Conservation (phyloP, 2,888 invertebrate species). For the Adela reaumurella region DNA sequence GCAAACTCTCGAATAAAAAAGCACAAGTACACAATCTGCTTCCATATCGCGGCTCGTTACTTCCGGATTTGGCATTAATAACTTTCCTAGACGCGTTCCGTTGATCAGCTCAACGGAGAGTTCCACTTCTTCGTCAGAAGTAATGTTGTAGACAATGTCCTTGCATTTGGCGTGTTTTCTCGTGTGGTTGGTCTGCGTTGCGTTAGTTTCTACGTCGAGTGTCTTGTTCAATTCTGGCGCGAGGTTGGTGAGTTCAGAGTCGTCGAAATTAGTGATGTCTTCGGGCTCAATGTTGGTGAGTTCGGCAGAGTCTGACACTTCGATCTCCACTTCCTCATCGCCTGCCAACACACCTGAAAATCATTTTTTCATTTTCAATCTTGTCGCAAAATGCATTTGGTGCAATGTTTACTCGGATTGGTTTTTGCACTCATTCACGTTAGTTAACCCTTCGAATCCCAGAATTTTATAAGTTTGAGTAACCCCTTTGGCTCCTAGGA, state of each 20-base stretch:
- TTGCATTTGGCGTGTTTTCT: slow-evolving; percentile 42
- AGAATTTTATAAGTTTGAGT: too few species aligned
- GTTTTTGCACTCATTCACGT: too few species aligned
- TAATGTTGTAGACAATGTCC: slow-evolving; percentile 30
- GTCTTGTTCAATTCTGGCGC: slow-evolving; percentile 47
- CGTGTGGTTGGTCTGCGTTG: slow-evolving; percentile 37
- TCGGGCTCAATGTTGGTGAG: slow-evolving; percentile 1
- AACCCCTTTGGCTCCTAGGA: too few species aligned
- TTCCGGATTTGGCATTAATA: slow-evolving; percentile 61
- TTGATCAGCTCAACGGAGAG: slow-evolving; percentile 64
- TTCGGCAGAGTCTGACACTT: neutral
- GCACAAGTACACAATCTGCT: slow-evolving; percentile 69
- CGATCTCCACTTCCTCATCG: neutral
- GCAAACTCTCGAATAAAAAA: slow-evolving; percentile 89
- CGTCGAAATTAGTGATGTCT: slow-evolving; percentile 40
- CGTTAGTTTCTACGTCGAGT: slow-evolving; percentile 37
- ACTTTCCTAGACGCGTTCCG: slow-evolving; percentile 64
- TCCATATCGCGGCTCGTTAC: slow-evolving; percentile 62
- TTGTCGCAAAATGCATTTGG: too few species aligned
- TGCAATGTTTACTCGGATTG: too few species aligned
- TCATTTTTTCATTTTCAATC: too few species aligned
- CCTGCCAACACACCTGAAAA: neutral
- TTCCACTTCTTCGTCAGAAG: slow-evolving; percentile 26
- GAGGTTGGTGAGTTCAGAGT: slow-evolving; percentile 43
- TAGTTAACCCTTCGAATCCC: too few species aligned